Base-by-base conservation (phyloP, 2,797 vertebrate species). In the Sebastolobus altivelis region DNA sequence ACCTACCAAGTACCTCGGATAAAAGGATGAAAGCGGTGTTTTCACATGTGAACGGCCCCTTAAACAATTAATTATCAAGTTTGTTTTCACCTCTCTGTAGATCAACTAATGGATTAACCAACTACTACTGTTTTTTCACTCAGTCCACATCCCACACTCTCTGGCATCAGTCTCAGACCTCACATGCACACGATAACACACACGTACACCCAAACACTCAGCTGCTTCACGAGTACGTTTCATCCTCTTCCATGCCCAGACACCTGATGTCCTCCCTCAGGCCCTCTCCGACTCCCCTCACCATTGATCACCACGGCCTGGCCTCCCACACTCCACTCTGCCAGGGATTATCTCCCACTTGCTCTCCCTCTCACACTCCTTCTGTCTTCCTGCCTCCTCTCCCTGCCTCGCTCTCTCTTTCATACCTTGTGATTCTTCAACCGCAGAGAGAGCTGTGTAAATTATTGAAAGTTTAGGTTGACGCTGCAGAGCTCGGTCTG, bases 381-480 rank as follows among this genome's bases (percentile, higher is more conserved):
- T 46, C 43, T 18, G 18, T 46, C 43, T 46, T 46, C 43, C 43
- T 20, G 43, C 43, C 7, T 18, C 43, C 43, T 46, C 43, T 79
- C 22, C 20, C 67, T 60, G 55, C 60, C 55, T 79, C 11, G n/a
- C 75, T 43, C 49, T 22, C 40, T 61, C 81, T 78, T 73, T 82
- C 60, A 46, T 67, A 76, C 80, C 84, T 40, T 43, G 54, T 37
- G 61, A 80, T 65, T 72, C 61, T 49, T 82, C 71, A 63, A 11
- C 65, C 18, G 13, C 75, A 82, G 62, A 83, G 67, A 80, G 59
- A 58, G 52, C 63, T 20, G 25, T 61, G 68, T 91, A 67, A 92
- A 88, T 93, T 90, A 93, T 90, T 93, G 52, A 92, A 69, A 49
- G 67, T 81, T 75, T 77, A 67, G 40, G 59, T 65, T 77, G 81